These are phyloP conservation scores for Crenuchus spilurus DNA, from an alignment of 2,797 vertebrate species.

Conservation along the genomic window DNA sequence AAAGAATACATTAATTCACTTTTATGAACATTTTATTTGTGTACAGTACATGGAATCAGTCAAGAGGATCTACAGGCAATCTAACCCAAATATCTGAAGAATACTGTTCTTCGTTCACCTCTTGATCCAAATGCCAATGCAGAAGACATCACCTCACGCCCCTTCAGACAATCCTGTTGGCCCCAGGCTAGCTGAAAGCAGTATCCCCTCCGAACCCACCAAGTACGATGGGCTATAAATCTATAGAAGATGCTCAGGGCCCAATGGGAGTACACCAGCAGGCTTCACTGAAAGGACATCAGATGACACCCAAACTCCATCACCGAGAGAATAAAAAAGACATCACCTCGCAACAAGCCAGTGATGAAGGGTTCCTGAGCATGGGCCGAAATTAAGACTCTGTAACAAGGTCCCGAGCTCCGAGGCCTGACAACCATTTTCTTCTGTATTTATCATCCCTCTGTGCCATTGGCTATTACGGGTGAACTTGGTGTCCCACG, in stretches of 20 bases:
- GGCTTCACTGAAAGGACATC: constrained; percentile 85
- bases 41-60: no score
- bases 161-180: constrained; percentile 8
- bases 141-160: constrained; percentile 1
- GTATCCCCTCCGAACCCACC: constrained; percentile 32
- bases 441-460: constrained; percentile 92
- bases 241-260: constrained; percentile 29
- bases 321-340: constrained; percentile 88
- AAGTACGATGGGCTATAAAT: constrained; percentile 43
- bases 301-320: constrained; percentile 87
- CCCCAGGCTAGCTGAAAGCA: constrained; percentile 25
- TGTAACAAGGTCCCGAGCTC: constrained; percentile 88
- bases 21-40: background rate
- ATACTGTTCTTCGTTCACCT: background rate
- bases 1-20: background rate
- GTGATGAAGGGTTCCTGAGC: constrained; percentile 91
- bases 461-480: constrained; percentile 82
- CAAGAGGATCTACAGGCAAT: background rate
- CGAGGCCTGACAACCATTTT: constrained; percentile 86
- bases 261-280: constrained; percentile 77
- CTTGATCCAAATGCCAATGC: background rate
- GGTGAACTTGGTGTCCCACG: constrained; percentile 80
- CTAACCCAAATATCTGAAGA: background rate
- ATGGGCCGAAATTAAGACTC: constrained; percentile 90
- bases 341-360: constrained; percentile 89